These are phyloP conservation scores for Julus scandinavius DNA, from an alignment of 2,888 invertebrate genomes.

Conservation along the genomic window DNA sequence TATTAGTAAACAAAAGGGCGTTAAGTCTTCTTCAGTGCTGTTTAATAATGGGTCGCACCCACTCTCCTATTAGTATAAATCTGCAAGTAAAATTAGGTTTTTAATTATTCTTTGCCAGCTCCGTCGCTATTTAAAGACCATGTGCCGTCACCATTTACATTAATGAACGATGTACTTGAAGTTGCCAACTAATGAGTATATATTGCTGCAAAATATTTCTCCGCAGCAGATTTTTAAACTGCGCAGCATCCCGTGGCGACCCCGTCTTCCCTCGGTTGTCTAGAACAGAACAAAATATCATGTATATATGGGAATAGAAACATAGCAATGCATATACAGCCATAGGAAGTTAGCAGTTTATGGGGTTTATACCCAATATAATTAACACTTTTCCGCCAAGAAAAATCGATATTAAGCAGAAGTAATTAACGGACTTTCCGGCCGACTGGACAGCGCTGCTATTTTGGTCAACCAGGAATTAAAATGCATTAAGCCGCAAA, in stretches of 20 bases:
- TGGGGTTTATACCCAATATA: not conserved
- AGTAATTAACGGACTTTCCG: not conserved
- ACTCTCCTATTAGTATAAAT: not conserved
- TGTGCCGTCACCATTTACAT: not conserved
- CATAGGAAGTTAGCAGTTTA: not conserved
- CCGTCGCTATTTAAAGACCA: not conserved
- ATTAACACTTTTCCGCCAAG: not conserved
- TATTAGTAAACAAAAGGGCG: not conserved
- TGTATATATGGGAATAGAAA: too few species aligned
- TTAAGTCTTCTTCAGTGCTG: not conserved
- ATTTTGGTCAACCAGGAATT: not conserved
- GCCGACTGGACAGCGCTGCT: not conserved
- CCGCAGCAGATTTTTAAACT: not conserved
- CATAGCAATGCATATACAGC: too few species aligned
- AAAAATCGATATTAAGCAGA: conserved; percentile 2
- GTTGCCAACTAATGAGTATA: not conserved
- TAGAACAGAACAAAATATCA: not conserved
- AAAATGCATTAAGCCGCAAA: not conserved
- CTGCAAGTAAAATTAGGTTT: not conserved
- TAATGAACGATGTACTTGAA: not conserved
- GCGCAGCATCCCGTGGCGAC: not conserved
- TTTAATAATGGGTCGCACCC: not conserved
- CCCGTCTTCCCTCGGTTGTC: not conserved
- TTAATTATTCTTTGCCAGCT: not conserved
- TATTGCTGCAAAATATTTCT: not conserved